phyloP scores from a whole-genome alignment of 1,140 invertebrate species.

The Heliothis virescens region DNA sequence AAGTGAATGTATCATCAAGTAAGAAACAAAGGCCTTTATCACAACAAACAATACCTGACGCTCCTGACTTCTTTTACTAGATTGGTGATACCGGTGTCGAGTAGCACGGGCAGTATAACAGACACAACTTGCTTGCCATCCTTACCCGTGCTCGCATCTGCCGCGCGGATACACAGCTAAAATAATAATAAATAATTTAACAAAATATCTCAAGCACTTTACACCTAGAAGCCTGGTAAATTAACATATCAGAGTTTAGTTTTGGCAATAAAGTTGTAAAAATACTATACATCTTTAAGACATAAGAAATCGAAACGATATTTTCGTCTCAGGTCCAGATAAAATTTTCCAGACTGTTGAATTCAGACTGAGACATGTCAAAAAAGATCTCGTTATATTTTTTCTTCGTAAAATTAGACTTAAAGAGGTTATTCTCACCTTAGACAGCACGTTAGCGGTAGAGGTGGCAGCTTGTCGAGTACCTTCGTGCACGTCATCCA shows the following conservation, averaged over 20 bases:
- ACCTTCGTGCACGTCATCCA: conserved; percentile 97
- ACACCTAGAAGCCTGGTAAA: too few species aligned
- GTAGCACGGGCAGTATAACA: conserved; percentile 92
- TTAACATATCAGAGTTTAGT: too few species aligned
- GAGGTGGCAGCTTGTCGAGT: conserved; percentile 93
- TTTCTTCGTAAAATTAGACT: not conserved
- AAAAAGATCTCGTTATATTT: too few species aligned
- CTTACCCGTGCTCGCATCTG: conserved; percentile 92
- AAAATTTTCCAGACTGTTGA: too few species aligned
- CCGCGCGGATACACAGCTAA: conserved; percentile 91
- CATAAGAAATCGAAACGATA: too few species aligned
- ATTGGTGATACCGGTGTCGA: conserved; percentile 93
- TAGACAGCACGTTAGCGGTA: conserved; percentile 92
- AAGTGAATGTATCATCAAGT: too few species aligned
- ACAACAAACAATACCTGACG: conserved; percentile 86
- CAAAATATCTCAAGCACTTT: too few species aligned
- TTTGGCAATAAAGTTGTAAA: too few species aligned
- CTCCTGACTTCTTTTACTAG: conserved; percentile 92
- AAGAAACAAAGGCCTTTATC: too few species aligned
- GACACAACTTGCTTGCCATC: conserved; percentile 92
- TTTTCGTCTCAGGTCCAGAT: too few species aligned
- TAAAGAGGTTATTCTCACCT: conserved; percentile 84
- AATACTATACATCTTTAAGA: too few species aligned
- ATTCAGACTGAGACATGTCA: too few species aligned
- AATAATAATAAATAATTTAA: conserved; percentile 34